phyloP scores from a whole-genome alignment of 64 coral and sea anemone genomes.

The Stichodactyla helianthus region DNA sequence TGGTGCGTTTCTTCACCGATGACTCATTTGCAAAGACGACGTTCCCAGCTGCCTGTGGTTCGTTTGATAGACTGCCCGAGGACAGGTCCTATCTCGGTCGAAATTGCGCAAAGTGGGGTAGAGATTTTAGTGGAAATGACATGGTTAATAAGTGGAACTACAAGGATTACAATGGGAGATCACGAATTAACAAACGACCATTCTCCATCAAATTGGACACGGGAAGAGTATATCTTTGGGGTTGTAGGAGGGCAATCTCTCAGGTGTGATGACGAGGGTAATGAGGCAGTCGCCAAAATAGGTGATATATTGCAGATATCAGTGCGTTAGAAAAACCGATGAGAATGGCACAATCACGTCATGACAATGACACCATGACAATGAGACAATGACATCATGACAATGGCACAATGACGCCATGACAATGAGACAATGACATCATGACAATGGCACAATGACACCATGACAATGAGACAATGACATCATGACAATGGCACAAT shows the following conservation, averaged over 20 bases:
- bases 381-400: too few species aligned
- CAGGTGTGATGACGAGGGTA: neutral
- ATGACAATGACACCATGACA: too few species aligned
- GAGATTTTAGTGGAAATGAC: neutral
- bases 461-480: too few species aligned
- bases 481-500: too few species aligned
- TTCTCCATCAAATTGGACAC: neutral
- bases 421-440: too few species aligned
- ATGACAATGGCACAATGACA: too few species aligned
- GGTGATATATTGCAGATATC: neutral
- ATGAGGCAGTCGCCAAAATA: neutral
- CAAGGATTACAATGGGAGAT: neutral
- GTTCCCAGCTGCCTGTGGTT: neutral
- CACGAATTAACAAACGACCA: neutral
- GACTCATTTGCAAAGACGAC: neutral
- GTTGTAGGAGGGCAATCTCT: neutral
- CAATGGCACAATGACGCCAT: too few species aligned
- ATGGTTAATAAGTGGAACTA: neutral
- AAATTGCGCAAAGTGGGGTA: neutral
- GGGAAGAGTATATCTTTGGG: neutral
- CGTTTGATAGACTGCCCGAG: conserved; percentile 4
- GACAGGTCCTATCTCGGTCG: neutral
- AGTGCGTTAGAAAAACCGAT: neutral
- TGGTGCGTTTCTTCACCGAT: neutral
- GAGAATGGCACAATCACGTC: too few species aligned